Conservation (phyloP, 2,888 invertebrate species). For the Trissoscelio sp. region DNA sequence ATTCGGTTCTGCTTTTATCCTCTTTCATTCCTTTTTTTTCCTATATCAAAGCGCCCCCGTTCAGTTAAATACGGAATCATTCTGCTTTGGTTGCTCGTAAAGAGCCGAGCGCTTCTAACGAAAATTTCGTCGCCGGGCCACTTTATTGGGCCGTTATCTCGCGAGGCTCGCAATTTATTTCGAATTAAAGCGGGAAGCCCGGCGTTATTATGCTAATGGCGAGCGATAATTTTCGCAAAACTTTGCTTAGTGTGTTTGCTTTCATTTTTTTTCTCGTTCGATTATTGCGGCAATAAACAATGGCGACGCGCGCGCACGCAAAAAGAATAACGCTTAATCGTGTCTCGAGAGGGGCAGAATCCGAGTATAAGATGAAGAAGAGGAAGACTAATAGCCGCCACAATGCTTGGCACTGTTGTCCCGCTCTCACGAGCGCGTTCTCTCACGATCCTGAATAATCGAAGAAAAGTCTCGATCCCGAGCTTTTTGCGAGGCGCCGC, state of each 20-base stretch:
- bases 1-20: slow-evolving; percentile 65
- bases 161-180: slow-evolving; percentile 23
- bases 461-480: slow-evolving; percentile 65
- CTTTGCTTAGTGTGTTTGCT: not conserved
- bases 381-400: slow-evolving; percentile 69
- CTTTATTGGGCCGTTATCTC: slow-evolving; percentile 50
- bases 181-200: slow-evolving; percentile 23
- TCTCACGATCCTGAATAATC: slow-evolving; percentile 70
- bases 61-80: slow-evolving; percentile 51
- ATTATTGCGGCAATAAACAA: slow-evolving; percentile 49
- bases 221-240: slow-evolving; percentile 35
- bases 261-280: slow-evolving; percentile 9
- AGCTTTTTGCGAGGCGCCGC: slow-evolving; percentile 61
- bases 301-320: slow-evolving; percentile 16
- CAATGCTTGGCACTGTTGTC: slow-evolving; percentile 75
- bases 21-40: slow-evolving; percentile 49
- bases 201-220: slow-evolving; percentile 46
- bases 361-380: slow-evolving; percentile 63
- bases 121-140: slow-evolving; percentile 43
- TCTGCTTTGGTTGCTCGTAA: slow-evolving; percentile 23
- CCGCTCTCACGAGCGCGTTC: slow-evolving; percentile 62
- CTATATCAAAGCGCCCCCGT: slow-evolving; percentile 44
- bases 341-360: slow-evolving; percentile 39
- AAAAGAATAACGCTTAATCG: slow-evolving; percentile 46
- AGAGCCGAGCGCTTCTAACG: slow-evolving; percentile 18